phyloP scores from a whole-genome alignment of 2,888 invertebrate species.

The Serripes groenlandicus region DNA sequence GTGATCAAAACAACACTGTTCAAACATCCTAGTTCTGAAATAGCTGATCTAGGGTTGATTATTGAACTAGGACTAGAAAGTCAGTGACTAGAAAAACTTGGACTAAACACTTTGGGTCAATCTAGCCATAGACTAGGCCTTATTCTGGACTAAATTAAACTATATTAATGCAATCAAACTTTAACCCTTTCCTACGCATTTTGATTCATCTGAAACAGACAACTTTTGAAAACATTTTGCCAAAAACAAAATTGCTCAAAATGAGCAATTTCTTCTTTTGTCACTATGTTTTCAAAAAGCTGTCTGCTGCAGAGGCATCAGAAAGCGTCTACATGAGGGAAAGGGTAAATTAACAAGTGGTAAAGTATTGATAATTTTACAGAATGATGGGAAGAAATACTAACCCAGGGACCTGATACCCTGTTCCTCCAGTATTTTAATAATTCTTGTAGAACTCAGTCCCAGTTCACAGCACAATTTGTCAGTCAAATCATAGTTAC shows the following conservation, averaged over 20 bases:
- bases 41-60: too few relatives aligned
- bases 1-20: too few relatives aligned
- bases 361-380: neutral
- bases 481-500: conserved; percentile 24
- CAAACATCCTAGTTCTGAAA: too few relatives aligned
- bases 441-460: neutral
- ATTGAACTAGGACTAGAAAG: too few relatives aligned
- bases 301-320: neutral
- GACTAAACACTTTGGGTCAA: too few relatives aligned
- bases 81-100: too few relatives aligned
- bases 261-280: neutral
- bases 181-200: neutral
- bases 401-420: conserved; percentile 48
- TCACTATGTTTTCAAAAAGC: neutral
- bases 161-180: neutral
- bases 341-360: neutral
- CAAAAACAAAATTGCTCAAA: neutral
- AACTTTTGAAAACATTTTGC: neutral
- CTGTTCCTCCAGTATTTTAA: conserved; percentile 15
- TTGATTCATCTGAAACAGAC: neutral
- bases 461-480: conserved; percentile 28
- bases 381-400: neutral
- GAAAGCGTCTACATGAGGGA: neutral
- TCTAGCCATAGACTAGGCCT: too few relatives aligned
- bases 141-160: too few relatives aligned